phyloP scores from a whole-genome alignment of 1,140 invertebrate genomes.

The Drosophila seguyi region DNA sequence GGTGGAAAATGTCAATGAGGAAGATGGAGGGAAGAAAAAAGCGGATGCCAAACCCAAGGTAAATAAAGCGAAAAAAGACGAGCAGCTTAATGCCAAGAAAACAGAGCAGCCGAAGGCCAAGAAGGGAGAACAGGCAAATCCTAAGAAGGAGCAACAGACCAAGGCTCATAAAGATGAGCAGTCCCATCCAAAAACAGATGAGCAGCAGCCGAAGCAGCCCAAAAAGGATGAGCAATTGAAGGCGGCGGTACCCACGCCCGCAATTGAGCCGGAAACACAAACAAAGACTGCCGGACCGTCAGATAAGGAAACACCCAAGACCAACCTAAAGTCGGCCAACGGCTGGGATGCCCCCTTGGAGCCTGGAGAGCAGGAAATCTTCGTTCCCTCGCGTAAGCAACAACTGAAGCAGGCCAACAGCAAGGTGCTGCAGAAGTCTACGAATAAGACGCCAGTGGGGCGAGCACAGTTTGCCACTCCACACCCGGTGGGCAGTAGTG shows the following conservation, averaged over 20 bases:
- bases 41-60: constrained; percentile 26
- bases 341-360: constrained; percentile 80
- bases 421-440: constrained; percentile 46
- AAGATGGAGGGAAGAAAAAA: constrained; percentile 2
- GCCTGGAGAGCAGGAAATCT: constrained; percentile 85
- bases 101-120: neutral
- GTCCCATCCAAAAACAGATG: constrained; percentile 8
- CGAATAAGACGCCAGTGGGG: constrained; percentile 18
- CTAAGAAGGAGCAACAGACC: constrained; percentile 28
- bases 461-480: constrained; percentile 31
- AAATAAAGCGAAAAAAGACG: constrained; percentile 20
- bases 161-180: constrained; percentile 24
- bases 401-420: constrained; percentile 71
- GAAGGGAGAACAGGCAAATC: constrained; percentile 22
- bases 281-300: neutral
- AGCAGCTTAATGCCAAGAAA: constrained; percentile 13
- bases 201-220: neutral
- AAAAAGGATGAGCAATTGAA: constrained; percentile 17
- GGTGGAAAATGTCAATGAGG: constrained; percentile 69
- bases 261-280: constrained; percentile 1
- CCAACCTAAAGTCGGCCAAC: constrained; percentile 29
- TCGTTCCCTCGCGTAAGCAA: constrained; percentile 83
- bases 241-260: neutral
- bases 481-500: constrained; percentile 29
- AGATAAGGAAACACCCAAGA: neutral